These are phyloP conservation scores for Dryobates pubescens DNA, from an alignment of 2,797 vertebrate species.

Conservation along the genomic window DNA sequence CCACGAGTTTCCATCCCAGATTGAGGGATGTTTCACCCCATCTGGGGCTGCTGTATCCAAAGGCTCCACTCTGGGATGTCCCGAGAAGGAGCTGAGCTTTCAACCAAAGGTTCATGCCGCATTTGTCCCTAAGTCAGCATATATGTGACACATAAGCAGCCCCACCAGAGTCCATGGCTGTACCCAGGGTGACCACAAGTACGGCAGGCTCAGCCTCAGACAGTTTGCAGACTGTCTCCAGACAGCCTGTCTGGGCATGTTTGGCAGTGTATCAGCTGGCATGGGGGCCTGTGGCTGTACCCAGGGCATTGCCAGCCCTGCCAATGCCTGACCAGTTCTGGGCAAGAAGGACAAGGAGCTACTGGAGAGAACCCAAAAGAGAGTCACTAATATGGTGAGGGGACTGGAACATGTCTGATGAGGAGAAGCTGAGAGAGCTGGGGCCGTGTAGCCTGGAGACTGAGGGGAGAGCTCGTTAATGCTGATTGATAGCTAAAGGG, in stretches of 20 bases:
- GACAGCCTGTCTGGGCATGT: background rate
- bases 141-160: background rate
- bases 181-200: background rate
- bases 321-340: background rate
- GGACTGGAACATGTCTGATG: no score
- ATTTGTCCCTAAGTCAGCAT: background rate
- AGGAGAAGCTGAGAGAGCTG: no score
- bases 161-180: background rate
- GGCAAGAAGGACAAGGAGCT: no score
- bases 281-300: rapidly evolving
- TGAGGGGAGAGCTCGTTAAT: no score
- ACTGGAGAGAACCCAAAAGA: no score
- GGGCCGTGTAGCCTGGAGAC: no score
- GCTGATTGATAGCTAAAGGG: no score
- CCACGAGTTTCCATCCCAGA: background rate
- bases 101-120: background rate
- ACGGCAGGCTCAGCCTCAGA: background rate
- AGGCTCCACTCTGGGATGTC: background rate
- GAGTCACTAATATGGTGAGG: no score
- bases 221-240: background rate
- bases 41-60: background rate
- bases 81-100: background rate
- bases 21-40: background rate
- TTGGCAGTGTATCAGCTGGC: rapidly evolving
- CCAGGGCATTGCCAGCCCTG: background rate